A percentile compares a stretch with the other conserved stretches of the same genome.
Conservation (phyloP, 1,140 invertebrate species). For the Drosophila malerkotliana region DNA sequence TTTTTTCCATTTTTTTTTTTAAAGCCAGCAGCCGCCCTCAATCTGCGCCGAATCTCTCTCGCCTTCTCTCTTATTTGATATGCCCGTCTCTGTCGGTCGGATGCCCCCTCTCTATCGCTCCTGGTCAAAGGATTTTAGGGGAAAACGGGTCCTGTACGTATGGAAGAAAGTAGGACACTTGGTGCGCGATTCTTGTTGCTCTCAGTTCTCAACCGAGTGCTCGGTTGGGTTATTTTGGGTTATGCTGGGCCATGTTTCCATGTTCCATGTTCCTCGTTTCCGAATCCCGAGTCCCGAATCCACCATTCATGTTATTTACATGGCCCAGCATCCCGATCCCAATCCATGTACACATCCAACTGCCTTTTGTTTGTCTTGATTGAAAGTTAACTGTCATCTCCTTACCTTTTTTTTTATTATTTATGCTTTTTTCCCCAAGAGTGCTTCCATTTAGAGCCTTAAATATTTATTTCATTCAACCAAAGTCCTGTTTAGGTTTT, state of each 20-base stretch:
- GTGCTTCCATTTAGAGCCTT: neutral
- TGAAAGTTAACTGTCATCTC: neutral
- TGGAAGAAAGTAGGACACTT: slow-evolving; percentile 77
- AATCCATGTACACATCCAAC: slow-evolving; percentile 2
- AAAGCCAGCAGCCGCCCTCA: slow-evolving; percentile 64
- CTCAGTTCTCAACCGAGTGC: slow-evolving; percentile 1
- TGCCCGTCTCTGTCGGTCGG: neutral
- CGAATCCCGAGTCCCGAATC: neutral
- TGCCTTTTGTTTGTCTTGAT: neutral
- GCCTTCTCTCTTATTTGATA: slow-evolving; percentile 3
- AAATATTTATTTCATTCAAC: neutral
- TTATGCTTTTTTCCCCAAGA: neutral
- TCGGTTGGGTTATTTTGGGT: slow-evolving; percentile 21
- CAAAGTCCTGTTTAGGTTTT: neutral
- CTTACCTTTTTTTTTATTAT: neutral
- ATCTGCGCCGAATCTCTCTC: slow-evolving; percentile 71
- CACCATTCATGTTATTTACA: slow-evolving; percentile 7
- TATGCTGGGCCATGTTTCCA: neutral
- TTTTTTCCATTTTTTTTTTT: slow-evolving; percentile 11
- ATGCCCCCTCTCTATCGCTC: slow-evolving; percentile 1
- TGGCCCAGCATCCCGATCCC: neutral
- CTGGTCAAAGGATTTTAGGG: slow-evolving; percentile 41
- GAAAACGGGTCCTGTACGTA: slow-evolving; percentile 51
- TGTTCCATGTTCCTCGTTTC: neutral
- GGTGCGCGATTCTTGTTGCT: slow-evolving; percentile 34